Evolutionary conservation across 1,140 invertebrate species (phyloP), one percentile per base, ranked within the genome.

Genomic region (Neodiprion pinetum): DNA sequence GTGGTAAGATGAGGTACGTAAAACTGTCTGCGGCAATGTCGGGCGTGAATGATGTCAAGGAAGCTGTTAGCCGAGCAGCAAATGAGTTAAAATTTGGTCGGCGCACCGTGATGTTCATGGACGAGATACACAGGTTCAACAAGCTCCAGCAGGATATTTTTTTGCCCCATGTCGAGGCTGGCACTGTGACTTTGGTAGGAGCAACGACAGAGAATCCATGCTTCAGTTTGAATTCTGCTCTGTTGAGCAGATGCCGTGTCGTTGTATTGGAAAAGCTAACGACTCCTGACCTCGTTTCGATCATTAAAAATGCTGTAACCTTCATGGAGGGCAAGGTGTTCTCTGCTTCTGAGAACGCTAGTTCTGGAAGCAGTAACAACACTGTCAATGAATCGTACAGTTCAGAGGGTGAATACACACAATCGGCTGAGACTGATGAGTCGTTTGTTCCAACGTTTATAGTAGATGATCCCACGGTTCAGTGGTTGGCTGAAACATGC

Each of bases 141-240:
- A 96, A 96, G 88, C 85, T 91, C 70, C 95, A 95, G 79, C 90
- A 92, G 80, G 95, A 97, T 84, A 92, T 92, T 71, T 95, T 96
- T 86, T 82, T 96, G 68, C 92, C 94, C 12, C 92, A 95, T 86
- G 92, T 96, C 40, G 96, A 96, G 87, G 92, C 92, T 83, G 95
- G 96, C 1, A 93, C 92, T 9, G 93, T 97, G n/a, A 93, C 90
- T 48, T 84, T 97, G 68, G 92, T 97, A 74, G 96, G 95, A 53
- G 95, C 96, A 0, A 97, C 96, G 1, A 97, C 96, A 71, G 95
- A 97, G 87, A 97, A 96, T 88, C 96, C 96, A 66, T 96, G 95
- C 1, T 96, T 96, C 83, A 93, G 92, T 82, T 90, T 96, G 48
- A 96, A 96, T 83, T 92, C 91, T 75, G 95, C 95, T 0, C 85